A percentile compares a stretch with the other conserved stretches of the same genome.
phyloP scores from a whole-genome alignment of 2,888 invertebrate genomes.

The Molanna angustata region DNA sequence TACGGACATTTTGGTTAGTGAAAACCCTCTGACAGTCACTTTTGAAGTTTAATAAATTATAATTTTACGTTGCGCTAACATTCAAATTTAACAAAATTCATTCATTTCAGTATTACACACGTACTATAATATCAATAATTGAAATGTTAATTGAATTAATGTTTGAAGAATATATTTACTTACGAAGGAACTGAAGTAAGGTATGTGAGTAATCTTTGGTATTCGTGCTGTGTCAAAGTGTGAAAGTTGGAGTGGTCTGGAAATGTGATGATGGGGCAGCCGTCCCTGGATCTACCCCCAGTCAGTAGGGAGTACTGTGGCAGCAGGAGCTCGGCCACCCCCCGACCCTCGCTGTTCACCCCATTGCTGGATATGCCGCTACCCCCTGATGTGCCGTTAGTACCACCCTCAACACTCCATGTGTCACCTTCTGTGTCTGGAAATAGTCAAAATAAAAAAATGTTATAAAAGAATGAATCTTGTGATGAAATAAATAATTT shows the following conservation, averaged over 20 bases:
- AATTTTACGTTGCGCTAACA: too few species aligned
- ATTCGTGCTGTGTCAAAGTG: conserved; percentile 79
- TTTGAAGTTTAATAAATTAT: too few species aligned
- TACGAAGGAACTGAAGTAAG: conserved; percentile 95
- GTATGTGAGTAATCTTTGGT: conserved; percentile 88
- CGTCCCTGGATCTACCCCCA: conserved; percentile 91
- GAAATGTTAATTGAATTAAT: too few species aligned
- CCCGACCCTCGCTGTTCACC: conserved; percentile 64
- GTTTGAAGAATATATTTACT: too few species aligned
- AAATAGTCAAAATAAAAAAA: too few species aligned
- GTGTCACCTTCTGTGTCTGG: conserved; percentile 56
- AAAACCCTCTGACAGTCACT: too few species aligned
- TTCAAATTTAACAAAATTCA: too few species aligned
- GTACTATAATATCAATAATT: too few species aligned
- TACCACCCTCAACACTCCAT: conserved; percentile 42
- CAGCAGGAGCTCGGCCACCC: conserved; percentile 83
- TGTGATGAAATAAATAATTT: too few species aligned
- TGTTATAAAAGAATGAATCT: too few species aligned
- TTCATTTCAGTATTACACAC: too few species aligned
- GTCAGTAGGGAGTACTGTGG: conserved; percentile 88
- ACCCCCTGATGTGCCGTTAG: conserved; percentile 77
- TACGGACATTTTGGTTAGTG: too few species aligned
- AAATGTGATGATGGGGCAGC: conserved; percentile 91
- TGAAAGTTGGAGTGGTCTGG: conserved; percentile 91
- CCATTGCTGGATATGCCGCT: conserved; percentile 48